Evolutionary conservation across 2,113 vertebrate genomes (phyloP).

Genomic region (Eulemur macaco): DNA sequence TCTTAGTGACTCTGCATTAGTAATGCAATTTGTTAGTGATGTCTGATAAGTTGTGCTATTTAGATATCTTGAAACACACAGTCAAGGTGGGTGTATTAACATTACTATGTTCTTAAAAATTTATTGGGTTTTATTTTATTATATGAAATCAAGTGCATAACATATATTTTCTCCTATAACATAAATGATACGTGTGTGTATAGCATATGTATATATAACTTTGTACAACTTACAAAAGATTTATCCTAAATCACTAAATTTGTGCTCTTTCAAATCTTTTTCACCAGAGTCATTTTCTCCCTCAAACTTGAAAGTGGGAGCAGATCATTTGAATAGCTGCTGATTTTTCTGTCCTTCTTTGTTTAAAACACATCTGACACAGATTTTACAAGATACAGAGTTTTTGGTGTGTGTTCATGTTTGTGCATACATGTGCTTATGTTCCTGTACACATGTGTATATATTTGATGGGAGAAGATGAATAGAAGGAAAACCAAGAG

Average conservation of each 20-base stretch:
- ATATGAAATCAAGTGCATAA: not conserved
- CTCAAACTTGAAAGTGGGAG: not conserved
- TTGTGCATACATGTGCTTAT: not conserved
- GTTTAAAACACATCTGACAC: not conserved
- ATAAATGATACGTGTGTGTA: not conserved
- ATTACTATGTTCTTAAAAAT: not conserved
- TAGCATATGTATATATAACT: not conserved
- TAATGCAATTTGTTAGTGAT: not conserved
- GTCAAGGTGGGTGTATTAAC: not conserved
- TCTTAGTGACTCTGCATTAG: not conserved
- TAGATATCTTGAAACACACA: not conserved
- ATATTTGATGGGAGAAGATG: not conserved
- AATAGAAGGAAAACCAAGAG: not conserved
- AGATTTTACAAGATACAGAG: not conserved
- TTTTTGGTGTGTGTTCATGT: not conserved
- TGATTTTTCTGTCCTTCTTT: not conserved
- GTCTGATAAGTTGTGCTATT: not conserved
- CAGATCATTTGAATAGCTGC: not conserved
- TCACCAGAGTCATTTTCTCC: not conserved
- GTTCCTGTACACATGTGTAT: not conserved
- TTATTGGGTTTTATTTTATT: not conserved
- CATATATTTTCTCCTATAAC: not conserved
- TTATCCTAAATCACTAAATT: not conserved
- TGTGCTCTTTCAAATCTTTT: not conserved
- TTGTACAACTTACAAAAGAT: not conserved